Base-by-base conservation (phyloP, 1,140 invertebrate species). In the Cotesia glomerata region DNA sequence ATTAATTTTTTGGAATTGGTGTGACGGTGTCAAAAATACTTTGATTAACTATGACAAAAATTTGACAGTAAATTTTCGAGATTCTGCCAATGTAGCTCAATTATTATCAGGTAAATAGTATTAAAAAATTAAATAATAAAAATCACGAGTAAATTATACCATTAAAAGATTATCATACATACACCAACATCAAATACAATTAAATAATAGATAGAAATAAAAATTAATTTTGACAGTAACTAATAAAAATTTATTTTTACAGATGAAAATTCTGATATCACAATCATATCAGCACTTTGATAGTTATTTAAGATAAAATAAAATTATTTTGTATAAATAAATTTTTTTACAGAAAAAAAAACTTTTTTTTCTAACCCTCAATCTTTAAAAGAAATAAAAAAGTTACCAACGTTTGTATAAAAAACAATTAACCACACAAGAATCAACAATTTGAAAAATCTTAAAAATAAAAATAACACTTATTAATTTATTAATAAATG, bases 1-100 rank as follows among this genome's bases (percentile, higher is more conserved):
- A 61, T 64, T 87, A 3, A 75, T 86, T 63, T 87, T 87, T 63
- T 87, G 86, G 86, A 87, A 87, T 69, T 87, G 86, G 86, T 76
- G 78, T 34, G 79, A 85, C 14, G 73, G 81, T 26, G 74, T 76
- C 2, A 74, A 73, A 61, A 74, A 71, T 62, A 81, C 80, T 61
- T 73, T 86, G 9, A 76, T 76, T 16, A 78, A 77, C 69, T 86
- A 81, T 67, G 83, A 86, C 14, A 69, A 78, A 0, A 80, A 77
- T 2, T 73, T 77, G 18, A 61, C 34, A 7, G 35, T 62, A 13
- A 74, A 81, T 59, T 86, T 85, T 68, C 79, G 71, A 26, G 78
- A 74, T 5, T 80, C 70, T 59, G 74, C 63, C 32, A 80, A 63
- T 36, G 59, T 86, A n/a, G 18, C 59, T 18, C 76, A 82, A 67